phyloP scores from a whole-genome alignment of 2,113 vertebrate species.

The Rhea pennata region DNA sequence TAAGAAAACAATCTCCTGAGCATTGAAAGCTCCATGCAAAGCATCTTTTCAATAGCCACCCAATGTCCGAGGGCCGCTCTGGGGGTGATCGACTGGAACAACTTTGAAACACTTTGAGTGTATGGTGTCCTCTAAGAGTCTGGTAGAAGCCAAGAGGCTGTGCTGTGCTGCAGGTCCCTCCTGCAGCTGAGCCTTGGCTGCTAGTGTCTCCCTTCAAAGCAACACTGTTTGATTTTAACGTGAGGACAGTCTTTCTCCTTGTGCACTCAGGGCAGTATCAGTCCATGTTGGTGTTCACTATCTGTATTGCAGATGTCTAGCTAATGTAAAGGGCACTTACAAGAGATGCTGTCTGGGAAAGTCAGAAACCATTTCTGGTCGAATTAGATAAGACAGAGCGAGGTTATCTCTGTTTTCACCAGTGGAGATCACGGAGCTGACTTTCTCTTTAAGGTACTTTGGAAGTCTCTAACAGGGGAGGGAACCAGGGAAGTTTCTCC shows the following conservation, averaged over 20 bases:
- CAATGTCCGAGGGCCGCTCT: accelerated
- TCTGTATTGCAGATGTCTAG: not conserved
- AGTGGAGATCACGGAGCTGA: not conserved
- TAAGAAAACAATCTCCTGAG: accelerated
- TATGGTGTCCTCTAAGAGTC: too few species aligned
- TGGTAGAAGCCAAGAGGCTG: too few species aligned
- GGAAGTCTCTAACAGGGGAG: not conserved
- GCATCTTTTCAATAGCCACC: not conserved
- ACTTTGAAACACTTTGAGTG: not conserved
- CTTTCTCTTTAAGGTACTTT: not conserved
- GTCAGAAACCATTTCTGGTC: not conserved
- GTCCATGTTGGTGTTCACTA: accelerated
- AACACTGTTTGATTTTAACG: not conserved
- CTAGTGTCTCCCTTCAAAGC: accelerated
- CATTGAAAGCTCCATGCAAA: not conserved
- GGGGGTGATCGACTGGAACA: not conserved
- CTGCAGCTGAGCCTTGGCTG: too few species aligned
- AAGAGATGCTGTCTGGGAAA: not conserved
- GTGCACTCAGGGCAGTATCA: accelerated
- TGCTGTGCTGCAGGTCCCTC: too few species aligned
- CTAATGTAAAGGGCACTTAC: not conserved
- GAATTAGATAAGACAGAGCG: constrained; percentile 4
- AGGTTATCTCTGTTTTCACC: not conserved
- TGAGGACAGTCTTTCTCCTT: not conserved
- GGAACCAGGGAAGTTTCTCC: accelerated